These are phyloP conservation scores for Rhopalosiphum nymphaeae DNA, from an alignment of 2,888 invertebrate species.

Conservation along the genomic window DNA sequence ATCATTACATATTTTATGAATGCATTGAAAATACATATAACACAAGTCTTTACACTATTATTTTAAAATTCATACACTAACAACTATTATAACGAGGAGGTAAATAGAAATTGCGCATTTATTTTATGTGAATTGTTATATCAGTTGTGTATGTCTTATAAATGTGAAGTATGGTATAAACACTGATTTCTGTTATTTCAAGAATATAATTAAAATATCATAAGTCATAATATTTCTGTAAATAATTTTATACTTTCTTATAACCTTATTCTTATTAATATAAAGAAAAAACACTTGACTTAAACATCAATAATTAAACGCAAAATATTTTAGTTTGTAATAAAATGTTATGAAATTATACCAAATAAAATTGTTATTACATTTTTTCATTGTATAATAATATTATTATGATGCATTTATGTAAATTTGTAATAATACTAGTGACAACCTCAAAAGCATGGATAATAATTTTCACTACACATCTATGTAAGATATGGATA, in stretches of 20 bases:
- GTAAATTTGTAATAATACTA: neutral
- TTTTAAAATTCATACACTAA: neutral
- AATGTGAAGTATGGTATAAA: neutral
- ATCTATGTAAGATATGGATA: neutral
- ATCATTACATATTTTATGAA: neutral
- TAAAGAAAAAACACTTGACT: neutral
- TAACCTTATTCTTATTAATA: neutral
- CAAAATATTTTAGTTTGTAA: neutral
- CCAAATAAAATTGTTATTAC: neutral
- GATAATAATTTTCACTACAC: neutral
- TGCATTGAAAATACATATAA: neutral
- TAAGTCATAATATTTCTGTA: neutral
- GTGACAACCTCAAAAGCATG: neutral
- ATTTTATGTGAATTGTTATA: neutral
- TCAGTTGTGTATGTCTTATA: neutral
- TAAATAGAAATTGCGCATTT: neutral
- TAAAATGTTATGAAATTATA: neutral
- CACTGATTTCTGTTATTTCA: neutral
- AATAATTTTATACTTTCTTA: neutral
- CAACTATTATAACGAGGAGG: neutral
- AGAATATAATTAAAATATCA: neutral
- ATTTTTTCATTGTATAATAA: neutral
- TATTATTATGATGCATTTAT: neutral
- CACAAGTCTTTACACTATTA: neutral
- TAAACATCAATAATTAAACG: neutral